Conservation (phyloP, 2,113 vertebrate genomes). For the Meles meles region DNA sequence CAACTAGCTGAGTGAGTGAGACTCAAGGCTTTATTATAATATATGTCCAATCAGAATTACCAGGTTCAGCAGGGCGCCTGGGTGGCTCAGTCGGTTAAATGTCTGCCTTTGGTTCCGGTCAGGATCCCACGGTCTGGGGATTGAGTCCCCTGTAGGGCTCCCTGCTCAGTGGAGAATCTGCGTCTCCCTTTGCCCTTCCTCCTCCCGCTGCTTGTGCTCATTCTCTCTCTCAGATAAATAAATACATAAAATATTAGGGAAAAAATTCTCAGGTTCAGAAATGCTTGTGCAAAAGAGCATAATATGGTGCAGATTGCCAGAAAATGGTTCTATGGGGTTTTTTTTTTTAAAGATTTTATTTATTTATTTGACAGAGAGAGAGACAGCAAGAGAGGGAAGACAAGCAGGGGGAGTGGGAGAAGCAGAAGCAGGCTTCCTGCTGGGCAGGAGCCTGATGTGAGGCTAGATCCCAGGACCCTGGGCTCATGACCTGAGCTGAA, state of each 20-base stretch:
- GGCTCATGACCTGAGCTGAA: too few species aligned
- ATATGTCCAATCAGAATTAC: background rate
- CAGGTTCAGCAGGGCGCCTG: background rate
- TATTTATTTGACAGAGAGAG: too few species aligned
- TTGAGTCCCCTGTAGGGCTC: background rate
- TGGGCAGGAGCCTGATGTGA: too few species aligned
- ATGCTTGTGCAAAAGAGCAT: background rate
- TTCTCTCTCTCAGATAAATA: background rate
- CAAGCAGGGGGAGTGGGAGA: too few species aligned
- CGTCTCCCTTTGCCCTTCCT: background rate
- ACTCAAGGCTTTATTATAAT: background rate
- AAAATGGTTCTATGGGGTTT: background rate
- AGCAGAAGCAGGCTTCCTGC: too few species aligned
- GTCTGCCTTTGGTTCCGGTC: background rate
- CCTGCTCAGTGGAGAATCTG: background rate
- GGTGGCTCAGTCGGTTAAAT: background rate
- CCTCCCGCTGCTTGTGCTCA: background rate
- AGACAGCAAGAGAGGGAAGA: too few species aligned
- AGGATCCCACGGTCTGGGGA: background rate
- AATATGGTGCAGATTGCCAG: background rate
- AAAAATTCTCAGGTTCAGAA: background rate
- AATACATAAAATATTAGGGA: background rate
- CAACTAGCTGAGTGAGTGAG: background rate
- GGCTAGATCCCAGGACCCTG: too few species aligned
- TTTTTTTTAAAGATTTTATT: background rate